phyloP scores from a whole-genome alignment of 1,140 invertebrate genomes.

The Cecropterus lyciades region DNA sequence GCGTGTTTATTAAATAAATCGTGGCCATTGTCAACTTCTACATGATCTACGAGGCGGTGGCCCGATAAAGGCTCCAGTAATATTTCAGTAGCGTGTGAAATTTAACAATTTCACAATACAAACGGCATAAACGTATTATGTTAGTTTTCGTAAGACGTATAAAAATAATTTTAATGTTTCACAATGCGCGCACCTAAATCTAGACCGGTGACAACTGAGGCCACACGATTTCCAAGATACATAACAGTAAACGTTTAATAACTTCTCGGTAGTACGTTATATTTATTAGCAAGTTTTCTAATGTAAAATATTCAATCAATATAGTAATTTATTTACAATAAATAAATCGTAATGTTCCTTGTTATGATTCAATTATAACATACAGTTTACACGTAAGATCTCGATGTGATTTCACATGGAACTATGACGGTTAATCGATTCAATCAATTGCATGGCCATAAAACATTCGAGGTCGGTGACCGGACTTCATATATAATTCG shows the following conservation, averaged over 20 bases:
- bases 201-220: neutral
- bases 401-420: slow-evolving; percentile 68
- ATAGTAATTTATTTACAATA: slow-evolving; percentile 47
- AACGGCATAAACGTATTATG: neutral
- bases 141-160: slow-evolving; percentile 7
- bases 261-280: no score
- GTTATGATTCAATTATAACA: slow-evolving; percentile 48
- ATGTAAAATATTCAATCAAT: slow-evolving; percentile 58
- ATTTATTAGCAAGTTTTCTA: slow-evolving; percentile 40
- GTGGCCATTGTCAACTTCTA: slow-evolving; percentile 36
- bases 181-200: neutral
- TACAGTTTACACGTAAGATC: slow-evolving; percentile 60
- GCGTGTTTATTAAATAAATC: slow-evolving; percentile 43
- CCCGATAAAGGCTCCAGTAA: slow-evolving; percentile 41
- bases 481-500: slow-evolving; percentile 58
- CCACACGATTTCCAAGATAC: neutral
- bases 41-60: slow-evolving; percentile 39
- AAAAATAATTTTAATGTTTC: slow-evolving; percentile 19
- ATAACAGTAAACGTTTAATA: no score
- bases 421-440: slow-evolving; percentile 71
- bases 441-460: slow-evolving; percentile 71
- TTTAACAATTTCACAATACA: slow-evolving; percentile 42
- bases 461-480: slow-evolving; percentile 66
- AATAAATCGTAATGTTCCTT: slow-evolving; percentile 53
- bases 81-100: slow-evolving; percentile 41